Evolutionary conservation across 2,797 vertebrate genomes (phyloP).

Genomic region (Nannoperca australis): DNA sequence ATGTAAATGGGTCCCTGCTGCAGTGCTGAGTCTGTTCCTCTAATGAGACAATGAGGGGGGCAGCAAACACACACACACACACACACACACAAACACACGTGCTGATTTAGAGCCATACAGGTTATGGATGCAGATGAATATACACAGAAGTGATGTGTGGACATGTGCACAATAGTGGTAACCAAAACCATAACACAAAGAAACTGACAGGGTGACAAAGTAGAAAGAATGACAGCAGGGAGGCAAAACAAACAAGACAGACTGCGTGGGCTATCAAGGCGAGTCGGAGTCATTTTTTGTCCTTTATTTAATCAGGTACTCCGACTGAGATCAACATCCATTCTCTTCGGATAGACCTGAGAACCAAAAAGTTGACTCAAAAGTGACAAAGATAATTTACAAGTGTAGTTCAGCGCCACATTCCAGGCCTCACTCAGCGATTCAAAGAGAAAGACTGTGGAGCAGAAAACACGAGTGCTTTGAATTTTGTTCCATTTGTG

Average conservation of each 20-base stretch:
- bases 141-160: conserved; percentile 20
- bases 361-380: conserved; percentile 24
- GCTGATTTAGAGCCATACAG: neutral
- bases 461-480: neutral
- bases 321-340: conserved; percentile 44
- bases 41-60: conserved; percentile 53
- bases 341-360: conserved; percentile 40
- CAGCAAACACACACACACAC: conserved; percentile 36
- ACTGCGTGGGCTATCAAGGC: conserved; percentile 50
- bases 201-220: conserved; percentile 62
- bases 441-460: conserved; percentile 5
- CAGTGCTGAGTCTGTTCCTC: conserved; percentile 53
- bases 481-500: neutral
- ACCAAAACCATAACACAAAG: conserved; percentile 54
- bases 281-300: conserved; percentile 64
- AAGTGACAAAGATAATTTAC: conserved; percentile 28
- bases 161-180: conserved; percentile 40
- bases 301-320: conserved; percentile 64
- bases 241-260: conserved; percentile 62
- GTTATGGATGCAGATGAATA: conserved; percentile 29
- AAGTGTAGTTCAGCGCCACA: conserved; percentile 14
- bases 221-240: conserved; percentile 63
- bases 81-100: conserved; percentile 23
- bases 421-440: conserved; percentile 11
- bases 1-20: conserved; percentile 52